Percentiles rank a stretch among this genome's conserved stretches.
Conservation (phyloP, 1,140 invertebrate species). For the Telenomus remus region DNA sequence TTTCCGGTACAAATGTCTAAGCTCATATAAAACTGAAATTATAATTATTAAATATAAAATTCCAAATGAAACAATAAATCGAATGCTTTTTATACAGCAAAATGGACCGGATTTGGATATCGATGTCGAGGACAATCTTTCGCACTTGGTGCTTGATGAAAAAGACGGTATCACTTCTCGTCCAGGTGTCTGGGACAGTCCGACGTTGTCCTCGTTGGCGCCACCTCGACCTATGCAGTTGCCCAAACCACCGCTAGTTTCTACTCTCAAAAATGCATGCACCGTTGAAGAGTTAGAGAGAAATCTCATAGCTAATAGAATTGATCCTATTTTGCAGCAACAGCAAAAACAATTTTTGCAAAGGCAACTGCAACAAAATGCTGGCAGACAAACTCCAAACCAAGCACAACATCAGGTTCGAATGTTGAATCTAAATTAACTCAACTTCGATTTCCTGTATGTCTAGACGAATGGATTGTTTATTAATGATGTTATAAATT, state of each 20-base stretch:
- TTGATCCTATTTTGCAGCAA: constrained; percentile 6
- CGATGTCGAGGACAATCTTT: constrained; percentile 74
- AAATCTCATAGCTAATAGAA: constrained; percentile 72
- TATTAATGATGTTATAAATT: constrained; percentile 31
- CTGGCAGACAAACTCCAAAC: constrained; percentile 63
- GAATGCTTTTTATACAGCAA: constrained; percentile 60
- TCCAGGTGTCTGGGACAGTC: constrained; percentile 76
- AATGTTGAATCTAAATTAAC: constrained; percentile 54
- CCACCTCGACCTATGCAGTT: constrained; percentile 58
- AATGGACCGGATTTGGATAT: constrained; percentile 68
- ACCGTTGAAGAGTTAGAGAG: constrained; percentile 78
- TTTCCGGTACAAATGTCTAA: too few relatives aligned
- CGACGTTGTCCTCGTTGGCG: constrained; percentile 62
- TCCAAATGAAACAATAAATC: background rate
- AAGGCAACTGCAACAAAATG: constrained; percentile 20
- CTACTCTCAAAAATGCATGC: constrained; percentile 72
- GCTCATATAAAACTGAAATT: constrained; percentile 18
- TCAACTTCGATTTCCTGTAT: background rate
- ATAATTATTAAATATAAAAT: too few relatives aligned
- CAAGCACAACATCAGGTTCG: constrained; percentile 64
- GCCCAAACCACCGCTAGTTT: constrained; percentile 42
- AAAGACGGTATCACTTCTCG: constrained; percentile 74
- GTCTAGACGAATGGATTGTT: constrained; percentile 31
- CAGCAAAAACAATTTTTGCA: constrained; percentile 4
- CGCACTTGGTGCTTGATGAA: constrained; percentile 78